Conservation (phyloP, 2,797 vertebrate species). For the Loriculus beryllinus region DNA sequence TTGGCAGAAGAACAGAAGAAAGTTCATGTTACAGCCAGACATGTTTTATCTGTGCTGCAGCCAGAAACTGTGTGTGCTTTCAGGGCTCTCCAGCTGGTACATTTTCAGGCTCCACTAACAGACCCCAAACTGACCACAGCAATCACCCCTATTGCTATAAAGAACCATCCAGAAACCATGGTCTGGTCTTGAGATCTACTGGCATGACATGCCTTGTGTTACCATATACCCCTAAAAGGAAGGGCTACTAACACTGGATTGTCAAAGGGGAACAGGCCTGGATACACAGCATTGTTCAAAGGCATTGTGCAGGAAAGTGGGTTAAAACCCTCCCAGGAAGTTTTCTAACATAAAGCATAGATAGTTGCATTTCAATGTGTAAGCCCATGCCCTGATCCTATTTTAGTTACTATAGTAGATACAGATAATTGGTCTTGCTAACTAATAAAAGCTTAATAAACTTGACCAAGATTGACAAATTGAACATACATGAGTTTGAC, state of each 20-base stretch:
- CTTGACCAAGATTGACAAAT: neutral
- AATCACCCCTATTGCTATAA: neutral
- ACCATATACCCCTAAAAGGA: neutral
- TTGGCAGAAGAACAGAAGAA: conserved; percentile 41
- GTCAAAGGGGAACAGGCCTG: neutral
- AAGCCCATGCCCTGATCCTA: neutral
- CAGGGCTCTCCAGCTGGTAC: neutral
- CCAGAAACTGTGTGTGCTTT: conserved; percentile 3
- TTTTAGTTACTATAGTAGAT: neutral
- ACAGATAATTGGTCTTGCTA: neutral
- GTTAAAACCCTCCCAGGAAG: neutral
- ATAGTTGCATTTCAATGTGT: neutral
- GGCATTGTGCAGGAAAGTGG: fast-evolving
- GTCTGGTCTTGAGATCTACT: neutral
- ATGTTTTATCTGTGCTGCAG: conserved; percentile 23
- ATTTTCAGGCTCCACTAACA: neutral
- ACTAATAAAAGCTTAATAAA: neutral
- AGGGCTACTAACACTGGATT: neutral
- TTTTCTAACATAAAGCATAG: neutral
- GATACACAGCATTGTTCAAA: fast-evolving
- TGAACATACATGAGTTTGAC: neutral
- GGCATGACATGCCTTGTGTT: neutral
- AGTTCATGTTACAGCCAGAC: conserved; percentile 8
- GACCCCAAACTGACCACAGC: neutral
- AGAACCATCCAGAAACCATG: neutral